Conservation (phyloP, 2,888 invertebrate genomes). For the Drosophila neutralis region DNA sequence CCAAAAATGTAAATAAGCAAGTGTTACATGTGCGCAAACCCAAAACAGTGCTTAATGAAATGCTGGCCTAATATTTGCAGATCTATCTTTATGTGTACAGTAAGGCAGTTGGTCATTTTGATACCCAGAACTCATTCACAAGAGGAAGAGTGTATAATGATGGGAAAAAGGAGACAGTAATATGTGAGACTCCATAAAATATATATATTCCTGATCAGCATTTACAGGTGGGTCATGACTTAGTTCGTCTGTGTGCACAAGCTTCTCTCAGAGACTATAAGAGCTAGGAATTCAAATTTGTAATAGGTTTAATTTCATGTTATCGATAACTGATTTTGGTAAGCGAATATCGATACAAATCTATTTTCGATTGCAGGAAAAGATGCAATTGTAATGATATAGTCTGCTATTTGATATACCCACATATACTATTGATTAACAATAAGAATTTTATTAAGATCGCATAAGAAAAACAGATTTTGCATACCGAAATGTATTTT, state of each 20-base stretch:
- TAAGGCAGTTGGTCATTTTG: conserved; percentile 37
- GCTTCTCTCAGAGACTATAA: background rate
- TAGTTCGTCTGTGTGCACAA: background rate
- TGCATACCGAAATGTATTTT: background rate
- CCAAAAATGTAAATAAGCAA: conserved; percentile 53
- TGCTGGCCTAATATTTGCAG: conserved; percentile 27
- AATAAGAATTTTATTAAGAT: too few relatives aligned
- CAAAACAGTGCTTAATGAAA: conserved; percentile 28
- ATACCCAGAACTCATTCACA: background rate
- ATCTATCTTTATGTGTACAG: conserved; percentile 19
- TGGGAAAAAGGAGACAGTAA: background rate
- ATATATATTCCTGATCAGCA: background rate
- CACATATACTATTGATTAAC: background rate
- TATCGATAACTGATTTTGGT: background rate
- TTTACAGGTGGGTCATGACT: background rate
- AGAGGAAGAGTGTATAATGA: background rate
- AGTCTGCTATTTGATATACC: background rate
- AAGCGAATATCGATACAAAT: background rate
- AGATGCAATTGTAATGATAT: background rate
- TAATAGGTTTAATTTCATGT: background rate
- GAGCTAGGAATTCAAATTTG: background rate
- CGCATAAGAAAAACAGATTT: background rate
- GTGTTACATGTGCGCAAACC: conserved; percentile 39
- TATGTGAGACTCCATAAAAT: background rate
- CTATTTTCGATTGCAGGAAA: background rate